Evolutionary conservation across 2,113 vertebrate genomes (phyloP).

Genomic region (Crotalus tigris): DNA sequence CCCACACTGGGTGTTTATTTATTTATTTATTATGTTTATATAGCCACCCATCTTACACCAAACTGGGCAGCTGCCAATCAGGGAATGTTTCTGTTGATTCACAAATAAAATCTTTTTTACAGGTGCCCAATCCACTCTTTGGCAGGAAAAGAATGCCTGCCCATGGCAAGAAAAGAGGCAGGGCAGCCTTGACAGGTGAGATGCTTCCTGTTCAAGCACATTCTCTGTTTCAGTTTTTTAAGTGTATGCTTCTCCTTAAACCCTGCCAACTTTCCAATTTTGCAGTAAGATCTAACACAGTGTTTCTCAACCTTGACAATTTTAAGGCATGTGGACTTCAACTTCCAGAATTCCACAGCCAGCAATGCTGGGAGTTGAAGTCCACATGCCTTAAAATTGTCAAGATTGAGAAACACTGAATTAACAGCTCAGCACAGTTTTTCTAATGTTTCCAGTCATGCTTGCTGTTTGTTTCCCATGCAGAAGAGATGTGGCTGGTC

Average conservation of each 20-base stretch:
- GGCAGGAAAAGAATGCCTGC: slow-evolving; percentile 52
- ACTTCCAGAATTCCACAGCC: too few species aligned
- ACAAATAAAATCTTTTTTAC: background rate
- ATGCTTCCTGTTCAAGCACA: background rate
- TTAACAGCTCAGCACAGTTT: background rate
- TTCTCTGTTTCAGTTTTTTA: background rate
- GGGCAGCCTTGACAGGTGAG: slow-evolving; percentile 59
- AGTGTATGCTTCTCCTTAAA: background rate
- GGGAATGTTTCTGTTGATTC: background rate
- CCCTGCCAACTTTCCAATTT: background rate
- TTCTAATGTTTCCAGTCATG: background rate
- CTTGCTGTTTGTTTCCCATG: background rate
- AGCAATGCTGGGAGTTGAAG: too few species aligned
- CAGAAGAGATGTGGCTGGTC: background rate
- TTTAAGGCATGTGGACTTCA: too few species aligned
- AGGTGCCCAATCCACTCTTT: background rate
- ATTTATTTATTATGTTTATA: too few species aligned
- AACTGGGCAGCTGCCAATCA: too few species aligned
- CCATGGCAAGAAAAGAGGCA: slow-evolving; percentile 56
- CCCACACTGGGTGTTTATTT: background rate
- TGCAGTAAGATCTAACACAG: background rate
- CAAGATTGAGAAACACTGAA: too few species aligned
- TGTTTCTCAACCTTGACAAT: too few species aligned
- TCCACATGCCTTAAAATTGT: too few species aligned
- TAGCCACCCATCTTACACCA: too few species aligned